Evolutionary conservation across 2,113 vertebrate genomes (phyloP).

Genomic region (Coturnix japonica): DNA sequence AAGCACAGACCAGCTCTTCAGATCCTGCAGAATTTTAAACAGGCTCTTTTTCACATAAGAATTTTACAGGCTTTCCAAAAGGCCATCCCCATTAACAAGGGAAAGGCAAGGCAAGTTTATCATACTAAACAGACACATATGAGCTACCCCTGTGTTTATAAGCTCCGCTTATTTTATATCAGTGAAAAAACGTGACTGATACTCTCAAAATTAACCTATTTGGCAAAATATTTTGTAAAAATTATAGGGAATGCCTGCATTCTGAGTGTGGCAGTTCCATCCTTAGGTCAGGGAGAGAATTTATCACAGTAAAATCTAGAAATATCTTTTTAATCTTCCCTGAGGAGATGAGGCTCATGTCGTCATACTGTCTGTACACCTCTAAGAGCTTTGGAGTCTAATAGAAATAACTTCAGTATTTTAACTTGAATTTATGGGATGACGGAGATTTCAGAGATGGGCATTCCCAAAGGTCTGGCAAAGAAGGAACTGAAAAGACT

Average conservation of each 20-base stretch:
- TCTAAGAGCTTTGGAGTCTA: background rate
- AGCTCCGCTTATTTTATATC: background rate
- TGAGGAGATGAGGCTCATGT: background rate
- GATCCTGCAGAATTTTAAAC: constrained; percentile 33
- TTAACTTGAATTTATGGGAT: background rate
- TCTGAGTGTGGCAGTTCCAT: background rate
- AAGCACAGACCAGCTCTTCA: background rate
- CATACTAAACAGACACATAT: background rate
- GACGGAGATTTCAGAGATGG: background rate
- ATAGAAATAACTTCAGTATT: fast-evolving
- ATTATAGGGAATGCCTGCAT: background rate
- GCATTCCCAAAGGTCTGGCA: background rate
- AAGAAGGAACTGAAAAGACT: background rate
- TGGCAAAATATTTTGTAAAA: background rate
- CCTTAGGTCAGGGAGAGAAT: background rate
- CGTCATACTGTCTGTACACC: background rate
- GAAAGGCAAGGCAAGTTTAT: constrained; percentile 29
- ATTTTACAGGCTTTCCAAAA: background rate
- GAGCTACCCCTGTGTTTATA: background rate
- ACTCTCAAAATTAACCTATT: background rate
- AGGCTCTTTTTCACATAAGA: background rate
- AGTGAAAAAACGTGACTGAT: fast-evolving
- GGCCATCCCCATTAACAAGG: constrained; percentile 8
- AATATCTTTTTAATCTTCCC: background rate
- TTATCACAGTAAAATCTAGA: background rate